Evolutionary conservation across 2,113 vertebrate genomes (phyloP).

Genomic region (Scophthalmus maximus): DNA sequence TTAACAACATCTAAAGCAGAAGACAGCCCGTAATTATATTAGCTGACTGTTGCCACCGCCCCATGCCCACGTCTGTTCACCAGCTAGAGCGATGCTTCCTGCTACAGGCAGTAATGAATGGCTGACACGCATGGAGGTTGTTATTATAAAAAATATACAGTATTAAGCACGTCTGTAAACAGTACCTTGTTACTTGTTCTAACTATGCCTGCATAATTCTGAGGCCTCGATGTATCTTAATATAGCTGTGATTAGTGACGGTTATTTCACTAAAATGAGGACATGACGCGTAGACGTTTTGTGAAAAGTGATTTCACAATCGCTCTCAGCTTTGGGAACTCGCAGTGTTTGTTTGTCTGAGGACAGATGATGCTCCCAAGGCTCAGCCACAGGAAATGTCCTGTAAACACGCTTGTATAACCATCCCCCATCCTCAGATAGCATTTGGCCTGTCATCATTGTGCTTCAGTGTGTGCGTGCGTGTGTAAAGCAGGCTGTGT

Average conservation of each 20-base stretch:
- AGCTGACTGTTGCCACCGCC: constrained; percentile 15
- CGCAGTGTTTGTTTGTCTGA: constrained; percentile 75
- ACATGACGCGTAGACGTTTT: background rate
- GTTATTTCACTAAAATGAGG: constrained; percentile 33
- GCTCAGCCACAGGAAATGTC: constrained; percentile 80
- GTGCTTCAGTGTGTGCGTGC: constrained; percentile 56
- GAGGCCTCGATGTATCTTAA: constrained; percentile 5
- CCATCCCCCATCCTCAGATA: constrained; percentile 74
- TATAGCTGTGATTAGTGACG: constrained; percentile 10
- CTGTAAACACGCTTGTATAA: constrained; percentile 82
- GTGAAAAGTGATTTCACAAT: constrained; percentile 12
- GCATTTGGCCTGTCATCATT: constrained; percentile 65
- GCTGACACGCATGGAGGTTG: constrained; percentile 42
- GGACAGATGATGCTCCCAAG: constrained; percentile 76
- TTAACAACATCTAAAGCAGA: constrained; percentile 1
- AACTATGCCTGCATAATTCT: constrained; percentile 4
- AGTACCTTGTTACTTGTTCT: constrained; percentile 14
- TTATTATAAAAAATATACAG: constrained; percentile 27
- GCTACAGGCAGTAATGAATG: constrained; percentile 50
- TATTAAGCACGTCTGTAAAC: constrained; percentile 29
- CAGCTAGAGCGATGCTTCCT: background rate
- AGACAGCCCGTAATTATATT: constrained; percentile 32
- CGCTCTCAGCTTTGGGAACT: constrained; percentile 56
- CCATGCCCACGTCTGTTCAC: constrained; percentile 33
- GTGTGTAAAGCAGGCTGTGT: constrained; percentile 31